phyloP scores from a whole-genome alignment of 1,140 invertebrate species.

The Psix sp. region DNA sequence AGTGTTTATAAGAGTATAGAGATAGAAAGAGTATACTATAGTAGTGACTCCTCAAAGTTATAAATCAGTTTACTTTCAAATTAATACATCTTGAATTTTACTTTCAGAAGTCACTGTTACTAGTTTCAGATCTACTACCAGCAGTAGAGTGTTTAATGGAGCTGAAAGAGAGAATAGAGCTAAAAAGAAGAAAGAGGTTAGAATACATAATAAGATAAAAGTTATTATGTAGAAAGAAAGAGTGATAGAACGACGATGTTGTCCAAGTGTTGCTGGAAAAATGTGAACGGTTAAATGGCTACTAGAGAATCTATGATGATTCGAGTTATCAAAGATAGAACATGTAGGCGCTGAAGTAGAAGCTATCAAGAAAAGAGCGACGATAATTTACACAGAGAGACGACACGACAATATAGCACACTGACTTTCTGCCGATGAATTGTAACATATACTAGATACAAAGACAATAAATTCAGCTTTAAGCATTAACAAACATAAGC shows the following conservation, averaged over 20 bases:
- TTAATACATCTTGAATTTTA: too few relatives aligned
- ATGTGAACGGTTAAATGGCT: conserved; percentile 58
- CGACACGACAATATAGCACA: conserved; percentile 46
- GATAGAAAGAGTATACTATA: conserved; percentile 10
- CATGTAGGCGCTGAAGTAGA: conserved; percentile 63
- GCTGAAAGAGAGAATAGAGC: conserved; percentile 49
- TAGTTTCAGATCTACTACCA: conserved; percentile 31
- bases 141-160: conserved; percentile 45
- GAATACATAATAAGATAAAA: conserved; percentile 39
- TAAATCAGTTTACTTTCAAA: too few relatives aligned
- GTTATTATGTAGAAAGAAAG: conserved; percentile 42
- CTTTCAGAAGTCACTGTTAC: conserved; percentile 27
- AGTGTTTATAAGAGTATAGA: conserved; percentile 33
- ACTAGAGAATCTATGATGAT: conserved; percentile 49
- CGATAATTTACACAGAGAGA: conserved; percentile 27
- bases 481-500: conserved; percentile 29
- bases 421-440: conserved; percentile 24
- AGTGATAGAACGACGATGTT: conserved; percentile 47
- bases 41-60: conserved; percentile 29
- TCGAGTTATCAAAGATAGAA: conserved; percentile 52
- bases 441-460: conserved; percentile 15
- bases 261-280: conserved; percentile 57
- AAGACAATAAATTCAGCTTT: conserved; percentile 8
- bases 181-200: conserved; percentile 54
- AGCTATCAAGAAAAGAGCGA: conserved; percentile 56